Percentiles rank a stretch among this genome's conserved stretches.
These are phyloP conservation scores for Myrmophylax atrothorax DNA, from an alignment of 2,113 vertebrate species.

Conservation along the genomic window DNA sequence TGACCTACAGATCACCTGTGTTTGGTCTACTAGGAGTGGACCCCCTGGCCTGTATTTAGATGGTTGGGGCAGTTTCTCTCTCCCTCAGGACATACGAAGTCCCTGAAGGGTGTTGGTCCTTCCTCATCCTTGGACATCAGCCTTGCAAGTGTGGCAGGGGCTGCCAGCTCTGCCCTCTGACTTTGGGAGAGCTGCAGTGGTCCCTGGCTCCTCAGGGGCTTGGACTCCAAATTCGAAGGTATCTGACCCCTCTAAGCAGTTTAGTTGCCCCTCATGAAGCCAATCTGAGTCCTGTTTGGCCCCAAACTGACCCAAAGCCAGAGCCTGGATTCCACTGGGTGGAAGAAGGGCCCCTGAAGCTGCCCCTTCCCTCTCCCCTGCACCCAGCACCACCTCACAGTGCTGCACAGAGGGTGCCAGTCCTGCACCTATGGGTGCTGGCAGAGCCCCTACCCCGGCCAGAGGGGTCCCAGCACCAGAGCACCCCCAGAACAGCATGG, in stretches of 20 bases:
- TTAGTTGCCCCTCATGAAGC: not conserved
- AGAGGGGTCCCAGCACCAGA: not conserved
- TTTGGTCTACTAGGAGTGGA: not conserved
- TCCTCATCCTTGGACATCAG: not conserved
- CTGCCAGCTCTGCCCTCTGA: not conserved
- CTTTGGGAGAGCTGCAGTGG: fast-evolving
- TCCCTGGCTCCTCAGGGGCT: not conserved
- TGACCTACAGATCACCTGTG: not conserved
- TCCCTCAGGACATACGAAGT: not conserved
- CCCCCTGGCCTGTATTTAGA: fast-evolving
- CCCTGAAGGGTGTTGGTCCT: not conserved
- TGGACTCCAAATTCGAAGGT: not conserved
- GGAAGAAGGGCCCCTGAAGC: not conserved
- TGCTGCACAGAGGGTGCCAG: not conserved
- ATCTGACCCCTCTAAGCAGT: not conserved
- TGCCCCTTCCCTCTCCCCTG: not conserved
- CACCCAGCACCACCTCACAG: fast-evolving
- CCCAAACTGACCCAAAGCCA: not conserved
- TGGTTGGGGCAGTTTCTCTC: not conserved
- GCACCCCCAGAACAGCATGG: fast-evolving
- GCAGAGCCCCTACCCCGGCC: not conserved
- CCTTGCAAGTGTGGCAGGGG: not conserved
- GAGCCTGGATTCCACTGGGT: not conserved
- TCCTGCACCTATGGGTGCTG: not conserved
- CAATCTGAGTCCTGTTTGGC: no score